phyloP scores from a whole-genome alignment of 2,888 invertebrate genomes.

The Bruchidius siliquastri region DNA sequence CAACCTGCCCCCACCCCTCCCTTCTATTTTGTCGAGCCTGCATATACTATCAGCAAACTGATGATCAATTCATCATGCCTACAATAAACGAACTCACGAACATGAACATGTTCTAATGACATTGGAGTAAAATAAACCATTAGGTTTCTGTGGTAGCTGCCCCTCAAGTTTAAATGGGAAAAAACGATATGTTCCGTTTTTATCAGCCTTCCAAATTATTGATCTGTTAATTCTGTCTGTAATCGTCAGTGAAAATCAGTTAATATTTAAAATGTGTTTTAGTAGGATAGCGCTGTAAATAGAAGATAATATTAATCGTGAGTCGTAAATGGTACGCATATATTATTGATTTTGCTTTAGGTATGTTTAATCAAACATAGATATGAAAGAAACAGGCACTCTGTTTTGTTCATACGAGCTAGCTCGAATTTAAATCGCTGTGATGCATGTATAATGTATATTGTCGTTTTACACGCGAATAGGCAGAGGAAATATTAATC shows the following conservation, averaged over 20 bases:
- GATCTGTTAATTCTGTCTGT: constrained; percentile 40
- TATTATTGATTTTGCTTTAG: constrained; percentile 27
- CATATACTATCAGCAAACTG: too few species aligned
- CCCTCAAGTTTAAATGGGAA: neutral
- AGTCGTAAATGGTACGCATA: constrained; percentile 26
- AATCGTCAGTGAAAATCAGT: constrained; percentile 35
- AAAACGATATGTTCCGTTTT: neutral
- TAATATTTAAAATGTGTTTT: constrained; percentile 32
- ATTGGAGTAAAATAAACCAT: neutral
- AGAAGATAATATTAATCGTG: constrained; percentile 31
- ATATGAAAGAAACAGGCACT: constrained; percentile 25
- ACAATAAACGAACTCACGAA: too few species aligned
- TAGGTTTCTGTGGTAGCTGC: neutral
- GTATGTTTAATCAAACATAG: constrained; percentile 21
- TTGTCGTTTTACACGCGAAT: too few species aligned
- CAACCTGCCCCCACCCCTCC: too few species aligned
- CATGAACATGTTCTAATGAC: neutral
- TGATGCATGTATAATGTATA: neutral
- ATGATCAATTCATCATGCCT: too few species aligned
- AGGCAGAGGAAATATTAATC: too few species aligned
- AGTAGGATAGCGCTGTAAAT: constrained; percentile 29
- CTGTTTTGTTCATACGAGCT: neutral
- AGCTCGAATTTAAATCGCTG: neutral
- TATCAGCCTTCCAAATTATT: constrained; percentile 20
- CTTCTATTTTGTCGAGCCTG: too few species aligned